These are phyloP conservation scores for Fulmarus glacialis DNA, from an alignment of 2,113 vertebrate genomes.

Conservation along the genomic window DNA sequence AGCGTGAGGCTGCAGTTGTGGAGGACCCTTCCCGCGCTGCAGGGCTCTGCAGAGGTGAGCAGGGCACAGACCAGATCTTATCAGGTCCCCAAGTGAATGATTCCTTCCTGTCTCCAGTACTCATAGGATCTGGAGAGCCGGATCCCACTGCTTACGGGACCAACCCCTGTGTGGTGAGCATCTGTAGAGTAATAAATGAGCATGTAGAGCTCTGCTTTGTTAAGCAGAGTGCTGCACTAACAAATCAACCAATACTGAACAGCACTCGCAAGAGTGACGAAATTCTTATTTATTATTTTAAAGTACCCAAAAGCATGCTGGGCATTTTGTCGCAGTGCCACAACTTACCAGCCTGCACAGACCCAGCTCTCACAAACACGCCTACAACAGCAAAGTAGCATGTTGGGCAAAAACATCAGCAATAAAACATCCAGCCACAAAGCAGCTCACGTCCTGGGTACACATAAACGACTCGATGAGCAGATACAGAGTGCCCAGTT, in stretches of 20 bases:
- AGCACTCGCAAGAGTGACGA: background rate
- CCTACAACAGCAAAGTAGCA: background rate
- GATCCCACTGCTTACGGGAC: background rate
- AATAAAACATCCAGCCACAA: background rate
- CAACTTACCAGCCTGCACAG: background rate
- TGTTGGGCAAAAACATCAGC: background rate
- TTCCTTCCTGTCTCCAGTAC: background rate
- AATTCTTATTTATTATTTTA: constrained; percentile 6
- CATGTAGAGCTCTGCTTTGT: background rate
- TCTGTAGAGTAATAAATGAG: background rate
- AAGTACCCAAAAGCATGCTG: background rate
- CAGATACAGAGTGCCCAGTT: background rate
- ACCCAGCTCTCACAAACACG: background rate
- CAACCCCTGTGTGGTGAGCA: background rate
- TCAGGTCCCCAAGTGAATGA: background rate
- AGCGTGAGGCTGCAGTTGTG: background rate
- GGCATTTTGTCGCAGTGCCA: background rate
- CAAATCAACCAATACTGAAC: background rate
- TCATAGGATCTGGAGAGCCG: background rate
- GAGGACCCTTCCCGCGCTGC: background rate
- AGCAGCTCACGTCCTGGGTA: background rate
- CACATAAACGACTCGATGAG: accelerated
- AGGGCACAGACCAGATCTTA: background rate
- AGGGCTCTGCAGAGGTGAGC: background rate
- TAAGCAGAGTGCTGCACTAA: background rate